A percentile compares a stretch with the other conserved stretches of the same genome.
Evolutionary conservation across 2,888 invertebrate genomes (phyloP).

Genomic region (Thera obeliscata): DNA sequence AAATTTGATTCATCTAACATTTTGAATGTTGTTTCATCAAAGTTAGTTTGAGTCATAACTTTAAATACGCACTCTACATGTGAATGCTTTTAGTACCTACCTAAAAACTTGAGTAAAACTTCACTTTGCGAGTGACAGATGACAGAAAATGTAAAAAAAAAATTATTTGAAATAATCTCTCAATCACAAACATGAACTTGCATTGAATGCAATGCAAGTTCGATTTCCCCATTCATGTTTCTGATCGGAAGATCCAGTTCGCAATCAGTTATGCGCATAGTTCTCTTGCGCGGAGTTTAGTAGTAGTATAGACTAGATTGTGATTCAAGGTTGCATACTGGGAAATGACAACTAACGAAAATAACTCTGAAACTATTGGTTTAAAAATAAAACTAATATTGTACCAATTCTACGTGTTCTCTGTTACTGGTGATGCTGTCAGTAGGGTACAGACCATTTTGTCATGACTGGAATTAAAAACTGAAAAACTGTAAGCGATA

Average conservation of each 20-base stretch:
- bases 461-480: background rate
- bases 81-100: background rate
- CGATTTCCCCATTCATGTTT: too few species aligned
- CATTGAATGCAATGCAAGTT: too few species aligned
- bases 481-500: background rate
- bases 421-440: background rate
- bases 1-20: conserved; percentile 7
- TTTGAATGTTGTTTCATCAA: conserved; percentile 8
- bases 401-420: background rate
- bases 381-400: conserved; percentile 15
- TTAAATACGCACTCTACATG: background rate
- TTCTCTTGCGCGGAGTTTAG: too few species aligned
- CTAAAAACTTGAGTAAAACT: background rate
- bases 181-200: too few species aligned
- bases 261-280: too few species aligned
- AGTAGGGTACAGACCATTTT: too few species aligned
- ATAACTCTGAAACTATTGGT: conserved; percentile 37
- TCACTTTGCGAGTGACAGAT: too few species aligned
- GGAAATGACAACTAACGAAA: conserved; percentile 53
- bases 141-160: too few species aligned
- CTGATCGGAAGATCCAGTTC: too few species aligned
- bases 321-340: conserved; percentile 44
- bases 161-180: too few species aligned
- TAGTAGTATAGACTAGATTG: background rate
- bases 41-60: conserved; percentile 8